These are phyloP conservation scores for Ivindomyrus marchei DNA, from an alignment of 2,113 vertebrate genomes.

Conservation along the genomic window DNA sequence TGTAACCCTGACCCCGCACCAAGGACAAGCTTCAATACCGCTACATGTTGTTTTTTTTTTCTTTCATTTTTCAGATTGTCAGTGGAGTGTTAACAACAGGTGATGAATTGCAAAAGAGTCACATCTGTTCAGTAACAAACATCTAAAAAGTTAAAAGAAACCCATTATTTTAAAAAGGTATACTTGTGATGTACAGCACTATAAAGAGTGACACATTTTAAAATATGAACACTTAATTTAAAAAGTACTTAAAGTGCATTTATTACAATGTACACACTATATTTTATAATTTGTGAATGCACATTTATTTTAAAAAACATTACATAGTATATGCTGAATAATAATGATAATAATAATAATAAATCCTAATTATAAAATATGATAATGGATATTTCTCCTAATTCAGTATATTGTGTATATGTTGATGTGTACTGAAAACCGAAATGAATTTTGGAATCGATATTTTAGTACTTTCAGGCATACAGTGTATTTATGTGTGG, in stretches of 20 bases:
- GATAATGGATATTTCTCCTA: neutral
- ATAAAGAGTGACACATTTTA: neutral
- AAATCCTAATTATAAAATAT: neutral
- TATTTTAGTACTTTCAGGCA: neutral
- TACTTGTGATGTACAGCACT: neutral
- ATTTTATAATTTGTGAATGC: neutral
- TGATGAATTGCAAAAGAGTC: neutral
- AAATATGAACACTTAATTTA: neutral
- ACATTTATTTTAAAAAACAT: neutral
- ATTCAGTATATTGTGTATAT: slow-evolving; percentile 1
- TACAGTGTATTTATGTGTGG: neutral
- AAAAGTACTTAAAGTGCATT: neutral
- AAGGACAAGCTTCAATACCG: neutral
- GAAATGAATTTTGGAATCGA: neutral
- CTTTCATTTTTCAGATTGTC: neutral
- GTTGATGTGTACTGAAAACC: neutral
- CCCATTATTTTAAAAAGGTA: neutral
- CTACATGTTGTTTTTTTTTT: neutral
- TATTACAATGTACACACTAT: neutral
- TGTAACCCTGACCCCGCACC: neutral
- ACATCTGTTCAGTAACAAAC: neutral
- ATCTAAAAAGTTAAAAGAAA: neutral
- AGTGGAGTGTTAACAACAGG: neutral
- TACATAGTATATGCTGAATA: neutral
- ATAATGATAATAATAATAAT: neutral